Conservation (phyloP, 2,888 invertebrate genomes). For the Trachelus troglodyta region DNA sequence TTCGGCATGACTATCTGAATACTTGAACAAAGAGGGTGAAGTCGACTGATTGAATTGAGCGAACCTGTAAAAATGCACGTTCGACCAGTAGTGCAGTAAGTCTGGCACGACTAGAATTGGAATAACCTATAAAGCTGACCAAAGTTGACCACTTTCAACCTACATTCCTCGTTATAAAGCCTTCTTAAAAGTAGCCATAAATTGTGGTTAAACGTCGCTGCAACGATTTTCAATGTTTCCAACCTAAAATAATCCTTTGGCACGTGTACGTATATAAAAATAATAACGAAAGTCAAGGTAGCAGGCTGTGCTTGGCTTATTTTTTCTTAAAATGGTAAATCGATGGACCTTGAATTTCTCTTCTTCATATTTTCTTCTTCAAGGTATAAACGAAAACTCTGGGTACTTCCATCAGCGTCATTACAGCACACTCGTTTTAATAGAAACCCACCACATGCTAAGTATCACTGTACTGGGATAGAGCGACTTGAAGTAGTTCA, state of each 20-base stretch:
- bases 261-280: background rate
- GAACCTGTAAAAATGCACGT: background rate
- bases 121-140: background rate
- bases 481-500: background rate
- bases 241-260: background rate
- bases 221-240: background rate
- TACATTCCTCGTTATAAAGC: background rate
- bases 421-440: background rate
- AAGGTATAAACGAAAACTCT: background rate
- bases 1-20: background rate
- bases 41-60: background rate
- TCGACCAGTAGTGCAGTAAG: background rate
- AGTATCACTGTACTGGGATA: background rate
- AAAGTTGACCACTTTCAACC: background rate
- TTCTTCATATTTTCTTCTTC: background rate
- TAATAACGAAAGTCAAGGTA: background rate
- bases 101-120: background rate
- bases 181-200: background rate
- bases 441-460: background rate
- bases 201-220: background rate
- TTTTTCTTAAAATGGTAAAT: background rate
- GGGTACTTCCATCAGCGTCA: background rate
- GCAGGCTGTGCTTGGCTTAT: background rate
- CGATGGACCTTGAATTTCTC: background rate
- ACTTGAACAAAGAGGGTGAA: background rate